phyloP scores from a whole-genome alignment of 1,140 invertebrate genomes.

The Choristoneura fumiferana region DNA sequence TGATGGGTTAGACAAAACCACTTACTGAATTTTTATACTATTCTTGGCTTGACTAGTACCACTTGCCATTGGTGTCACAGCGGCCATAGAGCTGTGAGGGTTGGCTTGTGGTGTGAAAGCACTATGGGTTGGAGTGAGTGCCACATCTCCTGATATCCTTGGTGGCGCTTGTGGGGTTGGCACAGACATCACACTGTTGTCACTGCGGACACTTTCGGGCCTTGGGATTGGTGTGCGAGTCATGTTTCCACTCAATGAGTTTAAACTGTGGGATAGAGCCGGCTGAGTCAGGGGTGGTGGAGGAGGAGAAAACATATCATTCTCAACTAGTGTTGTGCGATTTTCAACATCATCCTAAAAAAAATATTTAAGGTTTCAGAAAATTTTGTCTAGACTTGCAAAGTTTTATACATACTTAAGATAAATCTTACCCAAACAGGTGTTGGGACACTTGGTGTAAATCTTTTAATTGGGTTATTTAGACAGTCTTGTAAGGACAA shows the following conservation, averaged over 20 bases:
- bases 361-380: neutral
- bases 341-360: slow-evolving; percentile 1
- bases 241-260: neutral
- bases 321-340: neutral
- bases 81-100: slow-evolving; percentile 65
- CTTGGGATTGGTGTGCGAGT: slow-evolving; percentile 2
- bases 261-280: neutral
- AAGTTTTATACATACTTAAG: neutral
- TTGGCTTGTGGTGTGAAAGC: slow-evolving; percentile 63
- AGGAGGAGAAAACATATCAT: slow-evolving; percentile 6
- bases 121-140: slow-evolving; percentile 58
- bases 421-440: slow-evolving; percentile 7
- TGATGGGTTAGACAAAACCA: slow-evolving; percentile 22
- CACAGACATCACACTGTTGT: neutral
- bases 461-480: neutral
- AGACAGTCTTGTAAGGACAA: slow-evolving; percentile 1
- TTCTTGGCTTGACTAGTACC: slow-evolving; percentile 69
- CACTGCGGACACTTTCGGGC: slow-evolving; percentile 2
- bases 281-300: neutral
- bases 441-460: slow-evolving; percentile 7
- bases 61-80: slow-evolving; percentile 70
- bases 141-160: slow-evolving; percentile 51
- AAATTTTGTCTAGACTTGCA: neutral
- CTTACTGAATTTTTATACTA: slow-evolving; percentile 77
- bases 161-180: slow-evolving; percentile 35